A percentile compares a stretch with the other conserved stretches of the same genome.
Evolutionary conservation across 53 echinoderm and acorn worm genomes (phyloP).

Genomic region (Patiria pectinifera): DNA sequence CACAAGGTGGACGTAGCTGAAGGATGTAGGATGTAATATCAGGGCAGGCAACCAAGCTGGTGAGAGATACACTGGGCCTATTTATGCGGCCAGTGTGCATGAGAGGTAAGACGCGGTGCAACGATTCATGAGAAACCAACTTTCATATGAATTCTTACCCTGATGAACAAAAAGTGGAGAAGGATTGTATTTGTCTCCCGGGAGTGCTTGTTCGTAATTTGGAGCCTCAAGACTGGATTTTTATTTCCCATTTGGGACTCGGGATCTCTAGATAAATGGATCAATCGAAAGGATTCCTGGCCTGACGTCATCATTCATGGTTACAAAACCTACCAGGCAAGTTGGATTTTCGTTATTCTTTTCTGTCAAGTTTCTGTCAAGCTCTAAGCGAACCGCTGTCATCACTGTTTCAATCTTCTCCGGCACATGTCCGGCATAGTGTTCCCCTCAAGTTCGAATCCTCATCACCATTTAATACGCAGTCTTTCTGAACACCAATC

Average conservation of each 20-base stretch:
- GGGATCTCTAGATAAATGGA: background rate
- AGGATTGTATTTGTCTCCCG: background rate
- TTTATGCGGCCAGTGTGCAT: background rate
- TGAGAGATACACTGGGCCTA: background rate
- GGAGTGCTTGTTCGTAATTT: background rate
- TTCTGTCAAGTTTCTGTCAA: background rate
- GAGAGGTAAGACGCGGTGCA: background rate
- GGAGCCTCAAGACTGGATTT: background rate
- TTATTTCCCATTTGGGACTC: background rate
- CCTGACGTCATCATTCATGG: constrained; percentile 10
- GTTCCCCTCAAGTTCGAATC: no score
- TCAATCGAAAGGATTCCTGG: background rate
- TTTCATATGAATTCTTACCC: background rate
- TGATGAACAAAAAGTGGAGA: background rate
- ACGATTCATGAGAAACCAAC: background rate
- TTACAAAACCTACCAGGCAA: background rate
- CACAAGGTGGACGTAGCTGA: background rate
- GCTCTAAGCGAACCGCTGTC: background rate
- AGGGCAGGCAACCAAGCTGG: background rate
- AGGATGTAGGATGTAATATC: background rate
- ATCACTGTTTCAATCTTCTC: no score
- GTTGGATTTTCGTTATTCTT: background rate
- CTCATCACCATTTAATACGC: no score
- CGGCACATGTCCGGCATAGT: no score
- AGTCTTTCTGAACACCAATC: no score